A percentile compares a stretch with the other conserved stretches of the same genome.
Evolutionary conservation across 2,113 vertebrate species (phyloP).

Genomic region (Thamnaconus septentrionalis): DNA sequence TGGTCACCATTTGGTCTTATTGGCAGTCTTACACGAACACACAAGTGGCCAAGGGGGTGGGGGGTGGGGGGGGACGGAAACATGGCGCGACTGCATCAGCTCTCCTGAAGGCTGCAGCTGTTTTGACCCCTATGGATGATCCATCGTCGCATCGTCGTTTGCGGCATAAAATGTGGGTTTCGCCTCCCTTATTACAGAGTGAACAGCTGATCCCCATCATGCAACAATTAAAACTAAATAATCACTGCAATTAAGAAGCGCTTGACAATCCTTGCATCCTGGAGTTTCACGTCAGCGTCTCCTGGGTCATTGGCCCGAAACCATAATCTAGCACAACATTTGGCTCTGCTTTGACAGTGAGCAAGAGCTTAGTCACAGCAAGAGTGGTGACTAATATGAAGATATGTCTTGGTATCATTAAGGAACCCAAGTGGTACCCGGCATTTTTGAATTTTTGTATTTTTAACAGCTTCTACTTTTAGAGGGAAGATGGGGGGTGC

Average conservation of each 20-base stretch:
- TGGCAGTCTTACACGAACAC: no score
- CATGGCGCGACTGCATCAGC: no score
- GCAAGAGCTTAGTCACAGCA: slow-evolving; percentile 44
- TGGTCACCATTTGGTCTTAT: no score
- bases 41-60: no score
- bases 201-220: slow-evolving; percentile 63
- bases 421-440: slow-evolving; percentile 20
- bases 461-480: no score
- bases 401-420: slow-evolving; percentile 38
- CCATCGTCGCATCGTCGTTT: slow-evolving; percentile 25
- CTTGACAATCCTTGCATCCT: slow-evolving; percentile 62
- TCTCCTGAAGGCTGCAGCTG: slow-evolving; percentile 9
- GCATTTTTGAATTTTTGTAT: slow-evolving; percentile 1
- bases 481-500: no score
- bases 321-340: slow-evolving; percentile 74
- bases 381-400: slow-evolving; percentile 24
- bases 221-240: slow-evolving; percentile 73
- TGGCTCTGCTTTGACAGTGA: slow-evolving; percentile 44
- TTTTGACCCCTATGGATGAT: slow-evolving; percentile 5
- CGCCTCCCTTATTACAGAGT: slow-evolving; percentile 46
- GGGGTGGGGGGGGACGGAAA: no score
- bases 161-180: slow-evolving; percentile 52
- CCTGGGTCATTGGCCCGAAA: slow-evolving; percentile 65
- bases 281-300: slow-evolving; percentile 61
- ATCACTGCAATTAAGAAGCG: slow-evolving; percentile 74